Evolutionary conservation across 2,797 vertebrate species (phyloP).

Genomic region (Rachycentron canadum): DNA sequence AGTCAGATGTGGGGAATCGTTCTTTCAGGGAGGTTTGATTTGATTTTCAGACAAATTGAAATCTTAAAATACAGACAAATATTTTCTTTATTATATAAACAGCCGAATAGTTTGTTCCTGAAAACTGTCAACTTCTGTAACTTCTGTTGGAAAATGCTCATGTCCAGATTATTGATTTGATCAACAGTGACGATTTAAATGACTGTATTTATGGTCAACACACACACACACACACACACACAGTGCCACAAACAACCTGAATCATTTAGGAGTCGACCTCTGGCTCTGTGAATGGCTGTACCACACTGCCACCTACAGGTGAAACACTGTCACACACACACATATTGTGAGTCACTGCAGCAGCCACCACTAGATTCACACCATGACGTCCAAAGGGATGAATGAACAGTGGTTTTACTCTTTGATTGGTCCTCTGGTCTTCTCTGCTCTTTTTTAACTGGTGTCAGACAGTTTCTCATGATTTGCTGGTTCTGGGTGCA

Average conservation of each 20-base stretch:
- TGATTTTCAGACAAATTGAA: too few species aligned
- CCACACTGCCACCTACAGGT: slow-evolving; percentile 71
- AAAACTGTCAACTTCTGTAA: neutral
- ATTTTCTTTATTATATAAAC: neutral
- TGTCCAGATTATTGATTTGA: neutral
- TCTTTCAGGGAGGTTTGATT: too few species aligned
- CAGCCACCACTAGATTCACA: neutral
- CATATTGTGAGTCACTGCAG: neutral
- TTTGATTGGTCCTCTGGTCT: slow-evolving; percentile 26
- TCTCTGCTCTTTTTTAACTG: slow-evolving; percentile 19
- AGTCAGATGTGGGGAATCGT: neutral
- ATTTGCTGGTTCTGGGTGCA: slow-evolving; percentile 43
- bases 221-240: neutral
- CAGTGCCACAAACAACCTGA: neutral
- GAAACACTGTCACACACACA: neutral
- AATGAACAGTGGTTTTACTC: neutral
- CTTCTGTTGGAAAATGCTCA: neutral
- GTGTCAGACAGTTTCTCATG: slow-evolving; percentile 35
- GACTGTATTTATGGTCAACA: slow-evolving; percentile 13
- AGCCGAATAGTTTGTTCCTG: neutral
- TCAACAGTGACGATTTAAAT: slow-evolving; percentile 3
- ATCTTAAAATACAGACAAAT: too few species aligned
- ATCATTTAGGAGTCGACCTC: neutral
- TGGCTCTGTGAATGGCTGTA: slow-evolving; percentile 24
- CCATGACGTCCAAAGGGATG: slow-evolving; percentile 13